Evolutionary conservation across 2,888 invertebrate genomes (phyloP).

Genomic region (Syrista parreyssii): DNA sequence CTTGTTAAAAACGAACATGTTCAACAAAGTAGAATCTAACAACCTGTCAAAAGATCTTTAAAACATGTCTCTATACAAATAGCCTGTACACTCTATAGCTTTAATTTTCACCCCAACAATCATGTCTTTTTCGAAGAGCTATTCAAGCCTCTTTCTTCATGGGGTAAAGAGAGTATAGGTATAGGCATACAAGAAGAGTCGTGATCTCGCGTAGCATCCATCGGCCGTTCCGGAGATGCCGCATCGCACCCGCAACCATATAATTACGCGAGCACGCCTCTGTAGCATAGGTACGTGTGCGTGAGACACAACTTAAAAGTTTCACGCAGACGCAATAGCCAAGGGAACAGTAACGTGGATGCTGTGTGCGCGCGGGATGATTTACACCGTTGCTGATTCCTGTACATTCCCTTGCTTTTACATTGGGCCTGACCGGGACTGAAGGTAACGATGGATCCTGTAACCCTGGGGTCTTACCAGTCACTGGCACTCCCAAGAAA

Average conservation of each 20-base stretch:
- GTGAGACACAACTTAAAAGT: conserved; percentile 4
- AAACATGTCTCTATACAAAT: too few relatives aligned
- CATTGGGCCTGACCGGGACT: conserved; percentile 5
- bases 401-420: conserved; percentile 36
- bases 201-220: too few relatives aligned
- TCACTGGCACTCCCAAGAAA: too few relatives aligned
- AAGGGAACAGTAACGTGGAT: conserved; percentile 6
- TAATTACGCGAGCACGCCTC: conserved; percentile 40
- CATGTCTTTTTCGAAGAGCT: too few relatives aligned
- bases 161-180: too few relatives aligned
- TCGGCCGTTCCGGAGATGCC: conserved; percentile 16
- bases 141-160: too few relatives aligned
- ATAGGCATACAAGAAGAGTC: too few relatives aligned
- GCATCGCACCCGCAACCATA: conserved; percentile 44
- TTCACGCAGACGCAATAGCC: background rate
- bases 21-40: too few relatives aligned
- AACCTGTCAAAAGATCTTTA: too few relatives aligned
- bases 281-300: conserved; percentile 22
- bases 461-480: conserved; percentile 3
- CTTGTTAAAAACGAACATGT: too few relatives aligned
- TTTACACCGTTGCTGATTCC: conserved; percentile 46
- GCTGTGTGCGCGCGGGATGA: conserved; percentile 35
- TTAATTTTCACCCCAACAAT: too few relatives aligned
- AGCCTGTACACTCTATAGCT: too few relatives aligned
- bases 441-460: background rate